Evolutionary conservation across 2,888 invertebrate genomes (phyloP).

Genomic region (Lepidocyrtinus sp.): DNA sequence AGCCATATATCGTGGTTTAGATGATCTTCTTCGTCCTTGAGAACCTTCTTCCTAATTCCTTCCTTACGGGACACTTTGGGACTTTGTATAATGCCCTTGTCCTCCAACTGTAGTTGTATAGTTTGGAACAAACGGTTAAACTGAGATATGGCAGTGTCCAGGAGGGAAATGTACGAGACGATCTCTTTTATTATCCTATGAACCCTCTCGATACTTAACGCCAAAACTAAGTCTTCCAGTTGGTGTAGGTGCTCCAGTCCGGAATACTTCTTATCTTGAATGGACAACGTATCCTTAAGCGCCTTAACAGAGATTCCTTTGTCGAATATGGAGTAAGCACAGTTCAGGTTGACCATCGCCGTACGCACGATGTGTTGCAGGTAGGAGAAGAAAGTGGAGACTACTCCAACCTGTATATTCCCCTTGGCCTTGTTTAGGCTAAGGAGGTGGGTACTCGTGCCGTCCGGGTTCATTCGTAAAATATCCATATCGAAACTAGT

Average conservation of each 20-base stretch:
- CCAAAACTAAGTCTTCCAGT: slow-evolving; percentile 33
- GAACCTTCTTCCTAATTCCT: background rate
- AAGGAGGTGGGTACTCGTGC: background rate
- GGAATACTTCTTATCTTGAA: background rate
- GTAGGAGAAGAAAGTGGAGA: slow-evolving; percentile 1
- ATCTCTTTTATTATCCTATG: slow-evolving; percentile 19
- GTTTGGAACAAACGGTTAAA: slow-evolving; percentile 31
- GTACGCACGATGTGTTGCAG: slow-evolving; percentile 20
- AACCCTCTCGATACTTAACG: slow-evolving; percentile 21
- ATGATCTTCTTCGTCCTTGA: background rate
- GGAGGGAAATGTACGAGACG: background rate
- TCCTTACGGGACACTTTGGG: background rate
- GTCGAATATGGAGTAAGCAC: slow-evolving; percentile 16
- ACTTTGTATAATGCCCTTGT: slow-evolving; percentile 13
- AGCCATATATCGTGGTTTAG: slow-evolving; percentile 18
- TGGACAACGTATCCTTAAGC: background rate
- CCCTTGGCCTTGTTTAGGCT: slow-evolving; percentile 17
- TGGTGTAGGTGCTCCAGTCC: slow-evolving; percentile 1
- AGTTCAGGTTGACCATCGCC: slow-evolving; percentile 27
- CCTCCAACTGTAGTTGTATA: slow-evolving; percentile 35
- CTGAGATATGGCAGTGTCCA: slow-evolving; percentile 24
- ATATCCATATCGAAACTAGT: slow-evolving; percentile 29
- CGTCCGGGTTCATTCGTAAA: background rate
- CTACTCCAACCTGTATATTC: slow-evolving; percentile 22
- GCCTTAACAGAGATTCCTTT: slow-evolving; percentile 4